Evolutionary conservation across 2,113 vertebrate species (phyloP).

Genomic region (Vidua chalybeata): DNA sequence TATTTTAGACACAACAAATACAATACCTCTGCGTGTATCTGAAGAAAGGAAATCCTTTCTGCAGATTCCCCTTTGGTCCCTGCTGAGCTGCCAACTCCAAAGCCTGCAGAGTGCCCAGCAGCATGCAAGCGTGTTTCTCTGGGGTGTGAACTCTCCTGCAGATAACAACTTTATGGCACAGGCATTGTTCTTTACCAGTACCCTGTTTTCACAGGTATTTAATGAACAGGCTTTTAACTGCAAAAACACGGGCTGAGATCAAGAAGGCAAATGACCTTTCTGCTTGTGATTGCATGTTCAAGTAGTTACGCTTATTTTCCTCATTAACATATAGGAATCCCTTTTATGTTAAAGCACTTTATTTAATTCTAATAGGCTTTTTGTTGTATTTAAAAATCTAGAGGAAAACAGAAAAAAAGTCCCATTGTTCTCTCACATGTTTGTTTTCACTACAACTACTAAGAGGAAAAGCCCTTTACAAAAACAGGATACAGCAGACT

Average conservation of each 20-base stretch:
- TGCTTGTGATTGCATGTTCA: neutral
- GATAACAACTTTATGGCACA: neutral
- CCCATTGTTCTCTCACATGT: conserved; percentile 65
- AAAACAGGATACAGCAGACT: conserved; percentile 66
- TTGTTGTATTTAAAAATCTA: neutral
- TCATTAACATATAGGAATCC: neutral
- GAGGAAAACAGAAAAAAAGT: conserved; percentile 48
- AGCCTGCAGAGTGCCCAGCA: neutral
- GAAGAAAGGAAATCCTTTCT: conserved; percentile 11
- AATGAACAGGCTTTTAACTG: neutral
- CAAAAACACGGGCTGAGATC: neutral
- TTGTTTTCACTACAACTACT: conserved; percentile 63
- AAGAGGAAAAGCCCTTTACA: conserved; percentile 65
- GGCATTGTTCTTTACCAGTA: neutral
- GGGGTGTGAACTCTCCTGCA: neutral
- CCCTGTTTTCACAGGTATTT: neutral
- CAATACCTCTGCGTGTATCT: neutral
- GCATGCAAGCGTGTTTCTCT: neutral
- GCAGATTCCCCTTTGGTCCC: neutral
- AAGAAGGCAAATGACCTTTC: conserved; percentile 16
- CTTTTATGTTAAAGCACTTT: neutral
- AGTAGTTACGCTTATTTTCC: neutral
- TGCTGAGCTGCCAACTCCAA: neutral
- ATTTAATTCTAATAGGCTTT: neutral
- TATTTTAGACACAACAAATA: neutral